A percentile compares a stretch with the other conserved stretches of the same genome.
Conservation (phyloP, 1,140 invertebrate genomes). For the Leptinotarsa texana region DNA sequence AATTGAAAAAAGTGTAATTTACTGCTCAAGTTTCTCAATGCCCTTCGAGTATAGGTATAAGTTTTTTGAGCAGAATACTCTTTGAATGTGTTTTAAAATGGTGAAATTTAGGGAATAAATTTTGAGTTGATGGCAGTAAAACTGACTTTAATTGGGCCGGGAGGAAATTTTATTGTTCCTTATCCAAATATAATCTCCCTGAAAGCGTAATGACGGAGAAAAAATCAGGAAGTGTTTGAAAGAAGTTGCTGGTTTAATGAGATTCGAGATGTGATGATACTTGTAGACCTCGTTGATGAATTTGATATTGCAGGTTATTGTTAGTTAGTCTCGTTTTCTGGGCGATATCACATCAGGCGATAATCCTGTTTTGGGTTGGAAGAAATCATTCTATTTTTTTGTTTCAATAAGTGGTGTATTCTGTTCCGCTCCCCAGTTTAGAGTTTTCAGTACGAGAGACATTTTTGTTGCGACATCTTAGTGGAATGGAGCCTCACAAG, state of each 20-base stretch:
- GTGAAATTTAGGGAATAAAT: conserved; percentile 18
- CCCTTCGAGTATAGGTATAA: conserved; percentile 2
- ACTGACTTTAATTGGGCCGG: conserved; percentile 16
- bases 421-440: too few species aligned
- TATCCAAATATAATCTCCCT: conserved; percentile 15
- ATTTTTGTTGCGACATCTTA: not conserved
- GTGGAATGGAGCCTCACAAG: too few species aligned
- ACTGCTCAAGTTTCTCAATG: conserved; percentile 2
- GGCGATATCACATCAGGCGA: too few species aligned
- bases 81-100: conserved; percentile 22
- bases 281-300: too few species aligned
- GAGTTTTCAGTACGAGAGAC: not conserved
- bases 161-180: conserved; percentile 15
- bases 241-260: not conserved
- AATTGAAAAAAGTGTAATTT: not conserved
- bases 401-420: too few species aligned
- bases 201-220: not conserved
- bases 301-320: too few species aligned
- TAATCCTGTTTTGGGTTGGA: too few species aligned
- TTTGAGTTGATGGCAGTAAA: conserved; percentile 17
- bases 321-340: too few species aligned
- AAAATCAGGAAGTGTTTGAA: not conserved
- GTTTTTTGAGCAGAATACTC: conserved; percentile 11
- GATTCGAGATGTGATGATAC: too few species aligned
- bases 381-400: too few species aligned